phyloP scores from a whole-genome alignment of 1,140 invertebrate species.

The Calliopsis andreniformis region DNA sequence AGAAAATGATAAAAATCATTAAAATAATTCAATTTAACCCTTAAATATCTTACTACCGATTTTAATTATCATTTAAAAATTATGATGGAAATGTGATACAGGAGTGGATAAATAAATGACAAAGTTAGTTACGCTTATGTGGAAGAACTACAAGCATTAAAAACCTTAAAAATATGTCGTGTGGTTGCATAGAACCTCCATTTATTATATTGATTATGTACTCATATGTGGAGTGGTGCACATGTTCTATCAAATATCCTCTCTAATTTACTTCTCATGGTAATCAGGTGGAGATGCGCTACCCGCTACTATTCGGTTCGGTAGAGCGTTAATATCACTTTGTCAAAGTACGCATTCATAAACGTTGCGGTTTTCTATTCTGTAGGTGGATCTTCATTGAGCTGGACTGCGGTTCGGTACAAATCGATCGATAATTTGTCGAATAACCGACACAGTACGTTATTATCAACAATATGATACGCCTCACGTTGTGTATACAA shows the following conservation, averaged over 20 bases:
- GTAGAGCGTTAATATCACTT: slow-evolving; percentile 55
- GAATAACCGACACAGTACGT: slow-evolving; percentile 40
- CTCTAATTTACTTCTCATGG: neutral
- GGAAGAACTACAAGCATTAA: too few species aligned
- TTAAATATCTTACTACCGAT: too few species aligned
- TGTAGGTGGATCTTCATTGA: slow-evolving; percentile 63
- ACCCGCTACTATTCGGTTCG: slow-evolving; percentile 42
- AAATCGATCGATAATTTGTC: slow-evolving; percentile 55
- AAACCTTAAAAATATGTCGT: too few species aligned
- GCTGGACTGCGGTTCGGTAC: slow-evolving; percentile 47
- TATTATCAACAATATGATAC: slow-evolving; percentile 48
- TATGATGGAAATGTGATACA: too few species aligned
- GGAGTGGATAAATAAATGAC: too few species aligned
- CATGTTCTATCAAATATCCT: neutral
- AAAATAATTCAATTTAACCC: too few species aligned
- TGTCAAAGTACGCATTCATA: slow-evolving; percentile 47
- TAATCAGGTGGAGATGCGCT: neutral
- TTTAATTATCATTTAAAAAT: too few species aligned
- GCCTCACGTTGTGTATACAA: slow-evolving; percentile 5
- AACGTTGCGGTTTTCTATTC: slow-evolving; percentile 57
- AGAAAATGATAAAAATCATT: too few species aligned
- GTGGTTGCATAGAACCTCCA: too few species aligned
- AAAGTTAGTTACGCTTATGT: too few species aligned
- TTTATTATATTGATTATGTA: too few species aligned
- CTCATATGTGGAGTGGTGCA: neutral